Evolutionary conservation across 2,113 vertebrate species (phyloP).

Genomic region (Phoenicopterus ruber): DNA sequence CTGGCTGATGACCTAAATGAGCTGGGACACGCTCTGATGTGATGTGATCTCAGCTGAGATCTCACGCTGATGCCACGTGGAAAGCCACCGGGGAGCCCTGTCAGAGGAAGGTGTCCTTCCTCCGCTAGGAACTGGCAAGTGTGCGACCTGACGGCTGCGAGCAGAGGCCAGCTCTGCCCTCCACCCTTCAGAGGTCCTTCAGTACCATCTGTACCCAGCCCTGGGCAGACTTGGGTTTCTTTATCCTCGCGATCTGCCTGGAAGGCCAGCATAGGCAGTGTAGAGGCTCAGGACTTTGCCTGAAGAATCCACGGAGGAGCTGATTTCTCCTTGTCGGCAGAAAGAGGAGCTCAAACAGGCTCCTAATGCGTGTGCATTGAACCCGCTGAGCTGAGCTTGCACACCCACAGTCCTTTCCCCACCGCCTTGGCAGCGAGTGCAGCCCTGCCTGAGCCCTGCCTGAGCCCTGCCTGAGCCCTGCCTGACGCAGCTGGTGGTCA

Average conservation of each 20-base stretch:
- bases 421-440: rapidly evolving
- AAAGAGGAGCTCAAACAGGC: neutral
- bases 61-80: neutral
- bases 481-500: neutral
- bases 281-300: neutral
- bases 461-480: neutral
- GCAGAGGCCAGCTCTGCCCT: neutral
- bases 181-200: neutral
- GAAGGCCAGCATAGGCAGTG: neutral
- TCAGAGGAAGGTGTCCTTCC: neutral
- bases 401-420: neutral
- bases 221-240: neutral
- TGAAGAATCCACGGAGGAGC: neutral
- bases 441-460: neutral
- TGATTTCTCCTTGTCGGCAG: neutral
- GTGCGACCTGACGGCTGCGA: neutral
- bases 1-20: neutral
- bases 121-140: neutral
- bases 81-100: neutral
- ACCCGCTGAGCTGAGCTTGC: neutral
- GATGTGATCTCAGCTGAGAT: neutral
- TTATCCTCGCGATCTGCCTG: neutral
- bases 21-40: neutral
- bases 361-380: rapidly evolving
- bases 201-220: neutral